phyloP scores from a whole-genome alignment of 2,113 vertebrate genomes.

The Oreotrochilus melanogaster region DNA sequence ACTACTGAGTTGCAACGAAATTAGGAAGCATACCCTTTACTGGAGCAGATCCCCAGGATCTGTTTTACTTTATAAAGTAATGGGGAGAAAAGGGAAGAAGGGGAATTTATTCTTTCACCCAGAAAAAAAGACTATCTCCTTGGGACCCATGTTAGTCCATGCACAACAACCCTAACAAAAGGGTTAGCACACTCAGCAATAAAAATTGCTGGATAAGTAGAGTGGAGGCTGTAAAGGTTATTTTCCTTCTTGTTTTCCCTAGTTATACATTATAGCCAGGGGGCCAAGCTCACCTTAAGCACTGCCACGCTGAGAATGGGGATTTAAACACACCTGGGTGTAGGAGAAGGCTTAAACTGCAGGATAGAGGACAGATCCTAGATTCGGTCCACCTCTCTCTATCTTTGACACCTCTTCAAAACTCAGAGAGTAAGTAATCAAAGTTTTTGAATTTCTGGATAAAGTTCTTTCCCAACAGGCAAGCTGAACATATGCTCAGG shows the following conservation, averaged over 20 bases:
- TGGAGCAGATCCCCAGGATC: slow-evolving; percentile 49
- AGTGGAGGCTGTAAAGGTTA: neutral
- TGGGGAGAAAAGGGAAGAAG: neutral
- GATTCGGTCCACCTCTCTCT: neutral
- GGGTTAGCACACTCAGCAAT: neutral
- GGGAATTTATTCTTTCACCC: slow-evolving; percentile 48
- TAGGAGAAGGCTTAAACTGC: neutral
- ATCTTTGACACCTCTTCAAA: slow-evolving; percentile 16
- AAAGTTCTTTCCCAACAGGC: neutral
- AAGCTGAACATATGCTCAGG: slow-evolving; percentile 17
- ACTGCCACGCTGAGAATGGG: slow-evolving; percentile 1
- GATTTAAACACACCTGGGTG: neutral
- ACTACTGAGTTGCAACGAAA: slow-evolving; percentile 65
- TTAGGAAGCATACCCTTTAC: slow-evolving; percentile 67
- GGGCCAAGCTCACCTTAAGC: neutral
- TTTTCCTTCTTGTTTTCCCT: slow-evolving; percentile 13
- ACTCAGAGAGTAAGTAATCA: neutral
- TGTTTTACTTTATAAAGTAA: slow-evolving; percentile 53
- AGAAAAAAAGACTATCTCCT: slow-evolving; percentile 32
- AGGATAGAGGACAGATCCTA: neutral
- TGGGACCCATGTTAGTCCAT: neutral
- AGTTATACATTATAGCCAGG: neutral
- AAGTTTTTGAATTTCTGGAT: slow-evolving; percentile 13
- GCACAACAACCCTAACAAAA: neutral
- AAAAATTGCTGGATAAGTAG: slow-evolving; percentile 16